These are phyloP conservation scores for Aphelinus certus DNA, from an alignment of 1,140 invertebrate species.

Conservation along the genomic window DNA sequence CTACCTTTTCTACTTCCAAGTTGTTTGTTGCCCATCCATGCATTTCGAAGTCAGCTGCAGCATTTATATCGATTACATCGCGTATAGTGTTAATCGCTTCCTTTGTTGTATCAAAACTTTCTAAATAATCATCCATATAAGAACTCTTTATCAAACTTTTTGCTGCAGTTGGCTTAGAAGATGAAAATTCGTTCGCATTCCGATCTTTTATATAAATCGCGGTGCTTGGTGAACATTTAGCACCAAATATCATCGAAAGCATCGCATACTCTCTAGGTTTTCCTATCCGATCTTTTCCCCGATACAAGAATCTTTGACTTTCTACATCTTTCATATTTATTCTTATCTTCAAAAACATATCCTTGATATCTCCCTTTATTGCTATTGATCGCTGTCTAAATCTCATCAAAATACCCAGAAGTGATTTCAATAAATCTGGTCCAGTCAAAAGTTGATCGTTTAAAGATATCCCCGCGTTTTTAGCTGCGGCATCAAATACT, in stretches of 20 bases:
- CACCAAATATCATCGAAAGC: not conserved
- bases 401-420: not conserved
- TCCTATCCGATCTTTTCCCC: not conserved
- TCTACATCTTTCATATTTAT: not conserved
- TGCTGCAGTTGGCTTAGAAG: not conserved
- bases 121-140: constrained; percentile 26
- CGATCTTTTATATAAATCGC: not conserved
- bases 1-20: not conserved
- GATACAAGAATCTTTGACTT: not conserved
- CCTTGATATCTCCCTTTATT: not conserved
- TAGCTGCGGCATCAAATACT: constrained; percentile 37
- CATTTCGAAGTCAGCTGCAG: not conserved
- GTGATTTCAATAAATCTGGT: not conserved
- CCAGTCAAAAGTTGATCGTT: constrained; percentile 37
- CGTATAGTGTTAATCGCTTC: not conserved
- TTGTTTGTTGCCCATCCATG: not conserved
- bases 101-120: not conserved
- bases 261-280: not conserved
- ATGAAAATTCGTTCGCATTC: constrained; percentile 27
- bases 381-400: not conserved
- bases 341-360: not conserved
- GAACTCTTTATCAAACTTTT: not conserved
- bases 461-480: constrained; percentile 12
- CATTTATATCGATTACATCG: constrained; percentile 4
- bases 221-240: not conserved